Conservation (phyloP, 92 coral and sea anemone species). For the Heteractis magnifica region DNA sequence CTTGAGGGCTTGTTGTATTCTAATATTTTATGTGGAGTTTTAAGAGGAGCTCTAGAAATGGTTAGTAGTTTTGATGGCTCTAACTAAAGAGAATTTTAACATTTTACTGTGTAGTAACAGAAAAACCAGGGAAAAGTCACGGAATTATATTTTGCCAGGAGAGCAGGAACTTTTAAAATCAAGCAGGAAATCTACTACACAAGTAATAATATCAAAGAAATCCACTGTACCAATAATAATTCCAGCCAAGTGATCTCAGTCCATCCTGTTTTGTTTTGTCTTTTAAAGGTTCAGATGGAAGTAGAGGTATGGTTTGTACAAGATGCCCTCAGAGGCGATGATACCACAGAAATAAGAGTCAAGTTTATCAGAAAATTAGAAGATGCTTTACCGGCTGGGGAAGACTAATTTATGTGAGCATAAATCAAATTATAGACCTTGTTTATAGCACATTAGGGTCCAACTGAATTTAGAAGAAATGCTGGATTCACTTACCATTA, state of each 20-base stretch:
- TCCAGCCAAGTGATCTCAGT: no score
- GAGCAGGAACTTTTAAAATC: no score
- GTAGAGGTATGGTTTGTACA: slow-evolving; percentile 93
- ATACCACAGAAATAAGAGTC: slow-evolving; percentile 94
- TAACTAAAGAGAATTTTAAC: no score
- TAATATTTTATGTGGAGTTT: slow-evolving; percentile 92
- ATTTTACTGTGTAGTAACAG: no score
- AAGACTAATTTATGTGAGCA: slow-evolving; percentile 52
- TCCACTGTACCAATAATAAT: no score
- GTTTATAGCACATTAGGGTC: not conserved
- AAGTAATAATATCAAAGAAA: no score
- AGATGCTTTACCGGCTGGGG: slow-evolving; percentile 98
- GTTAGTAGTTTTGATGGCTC: slow-evolving; percentile 32
- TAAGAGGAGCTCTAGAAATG: slow-evolving; percentile 97
- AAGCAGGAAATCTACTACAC: no score
- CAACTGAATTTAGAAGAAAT: not conserved
- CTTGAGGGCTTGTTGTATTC: slow-evolving; percentile 89
- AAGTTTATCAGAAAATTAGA: slow-evolving; percentile 88
- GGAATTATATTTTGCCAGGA: no score
- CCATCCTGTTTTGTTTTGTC: not conserved
- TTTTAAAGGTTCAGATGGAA: slow-evolving; percentile 94
- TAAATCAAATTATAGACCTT: not conserved
- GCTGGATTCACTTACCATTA: no score
- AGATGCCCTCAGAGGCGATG: slow-evolving; percentile 88
- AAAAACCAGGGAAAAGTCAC: no score